Evolutionary conservation across 1,140 invertebrate genomes (phyloP).

Genomic region (Aleiodes sp.): DNA sequence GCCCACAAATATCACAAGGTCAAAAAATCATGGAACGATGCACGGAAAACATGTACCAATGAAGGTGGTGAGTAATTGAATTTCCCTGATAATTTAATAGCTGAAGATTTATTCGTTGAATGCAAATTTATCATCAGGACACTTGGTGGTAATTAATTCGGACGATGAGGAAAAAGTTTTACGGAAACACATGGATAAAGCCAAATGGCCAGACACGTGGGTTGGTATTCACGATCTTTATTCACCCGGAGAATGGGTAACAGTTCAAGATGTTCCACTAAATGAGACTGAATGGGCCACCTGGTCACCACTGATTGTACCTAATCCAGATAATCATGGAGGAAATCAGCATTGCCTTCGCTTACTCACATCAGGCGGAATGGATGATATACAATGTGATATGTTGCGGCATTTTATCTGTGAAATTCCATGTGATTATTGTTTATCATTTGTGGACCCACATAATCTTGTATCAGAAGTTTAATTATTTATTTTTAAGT

Average conservation of each 20-base stretch:
- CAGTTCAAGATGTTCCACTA: constrained; percentile 19
- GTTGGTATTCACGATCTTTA: constrained; percentile 27
- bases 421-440: constrained; percentile 14
- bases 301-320: not conserved
- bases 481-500: no score
- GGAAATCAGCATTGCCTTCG: constrained; percentile 21
- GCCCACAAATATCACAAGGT: constrained; percentile 29
- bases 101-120: not conserved
- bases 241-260: constrained; percentile 32
- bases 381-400: constrained; percentile 29
- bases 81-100: not conserved
- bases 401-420: not conserved
- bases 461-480: no score
- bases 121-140: constrained; percentile 6
- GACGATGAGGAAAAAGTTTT: constrained; percentile 33
- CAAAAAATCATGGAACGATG: constrained; percentile 25
- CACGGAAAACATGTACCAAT: constrained; percentile 26
- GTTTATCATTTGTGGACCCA: no score
- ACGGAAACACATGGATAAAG: no score
- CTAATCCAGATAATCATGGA: constrained; percentile 17
- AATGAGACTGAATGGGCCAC: constrained; percentile 23
- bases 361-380: constrained; percentile 22
- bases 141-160: constrained; percentile 26
- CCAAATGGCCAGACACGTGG: not conserved
- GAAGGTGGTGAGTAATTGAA: constrained; percentile 29